These are phyloP conservation scores for Axis porcinus DNA, from an alignment of 2,113 vertebrate genomes.

Conservation along the genomic window DNA sequence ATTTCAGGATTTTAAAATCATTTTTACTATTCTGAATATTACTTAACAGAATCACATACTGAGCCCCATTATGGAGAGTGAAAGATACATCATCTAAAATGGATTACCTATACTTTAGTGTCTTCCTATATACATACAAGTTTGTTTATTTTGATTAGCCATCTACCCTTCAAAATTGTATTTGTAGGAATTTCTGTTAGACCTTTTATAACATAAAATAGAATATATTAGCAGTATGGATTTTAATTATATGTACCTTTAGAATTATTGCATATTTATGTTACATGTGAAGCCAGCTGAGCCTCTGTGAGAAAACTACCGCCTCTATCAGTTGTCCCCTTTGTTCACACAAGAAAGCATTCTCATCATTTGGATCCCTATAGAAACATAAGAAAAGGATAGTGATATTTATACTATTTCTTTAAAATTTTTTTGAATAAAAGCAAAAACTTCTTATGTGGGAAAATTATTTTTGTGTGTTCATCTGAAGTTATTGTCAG, in stretches of 20 bases:
- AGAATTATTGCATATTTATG: not conserved
- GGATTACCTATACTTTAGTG: not conserved
- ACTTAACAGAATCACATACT: not conserved
- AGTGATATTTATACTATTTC: not conserved
- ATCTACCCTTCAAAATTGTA: not conserved
- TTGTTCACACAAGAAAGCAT: not conserved
- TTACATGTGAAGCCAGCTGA: not conserved
- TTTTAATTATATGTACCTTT: not conserved
- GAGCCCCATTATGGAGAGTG: not conserved
- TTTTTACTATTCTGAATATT: not conserved
- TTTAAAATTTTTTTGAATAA: not conserved
- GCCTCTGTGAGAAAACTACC: not conserved
- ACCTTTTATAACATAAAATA: not conserved
- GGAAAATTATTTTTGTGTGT: not conserved
- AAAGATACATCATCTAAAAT: not conserved
- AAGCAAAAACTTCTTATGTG: not conserved
- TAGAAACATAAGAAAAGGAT: not conserved
- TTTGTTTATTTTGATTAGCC: not conserved
- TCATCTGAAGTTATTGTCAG: not conserved
- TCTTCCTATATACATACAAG: not conserved
- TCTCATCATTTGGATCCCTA: not conserved
- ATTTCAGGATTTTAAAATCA: not conserved
- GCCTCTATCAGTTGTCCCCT: not conserved
- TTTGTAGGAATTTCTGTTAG: not conserved
- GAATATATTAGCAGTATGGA: not conserved